phyloP scores from a whole-genome alignment of 2,797 vertebrate genomes.

The Rhinella marina region DNA sequence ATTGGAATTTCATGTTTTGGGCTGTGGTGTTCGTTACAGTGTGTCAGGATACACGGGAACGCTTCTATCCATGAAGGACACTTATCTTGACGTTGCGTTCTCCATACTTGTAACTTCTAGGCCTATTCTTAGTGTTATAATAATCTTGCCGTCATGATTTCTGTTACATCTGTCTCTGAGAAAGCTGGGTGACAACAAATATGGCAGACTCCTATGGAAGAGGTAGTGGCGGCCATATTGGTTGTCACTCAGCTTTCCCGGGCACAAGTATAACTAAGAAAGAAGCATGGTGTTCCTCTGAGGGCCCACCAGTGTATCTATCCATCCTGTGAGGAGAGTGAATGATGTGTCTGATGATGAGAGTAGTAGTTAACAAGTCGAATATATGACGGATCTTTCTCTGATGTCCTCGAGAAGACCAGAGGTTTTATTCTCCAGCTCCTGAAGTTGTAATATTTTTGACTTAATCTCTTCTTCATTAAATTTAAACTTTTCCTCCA shows the following conservation, averaged over 20 bases:
- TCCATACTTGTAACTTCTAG: background rate
- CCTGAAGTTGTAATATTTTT: conserved; percentile 74
- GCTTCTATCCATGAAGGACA: background rate
- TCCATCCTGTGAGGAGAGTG: background rate
- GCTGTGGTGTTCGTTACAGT: background rate
- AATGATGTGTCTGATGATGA: background rate
- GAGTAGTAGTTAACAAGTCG: conserved; percentile 72
- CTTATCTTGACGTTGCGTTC: background rate
- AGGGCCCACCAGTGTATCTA: background rate
- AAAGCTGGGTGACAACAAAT: background rate
- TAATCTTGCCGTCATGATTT: background rate
- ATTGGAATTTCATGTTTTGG: background rate
- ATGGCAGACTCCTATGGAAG: background rate
- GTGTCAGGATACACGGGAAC: background rate
- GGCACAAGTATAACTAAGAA: background rate
- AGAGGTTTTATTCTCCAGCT: conserved; percentile 75
- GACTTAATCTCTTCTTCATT: conserved; percentile 78
- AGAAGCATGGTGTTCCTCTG: background rate
- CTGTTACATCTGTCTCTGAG: background rate
- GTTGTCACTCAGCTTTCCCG: background rate
- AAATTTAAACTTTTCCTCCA: conserved; percentile 78
- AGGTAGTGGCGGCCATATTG: background rate
- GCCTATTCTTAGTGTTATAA: background rate
- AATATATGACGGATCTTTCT: conserved; percentile 73
- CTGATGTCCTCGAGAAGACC: conserved; percentile 73